Conservation (phyloP, 2,888 invertebrate species). For the Cotesia congregata region DNA sequence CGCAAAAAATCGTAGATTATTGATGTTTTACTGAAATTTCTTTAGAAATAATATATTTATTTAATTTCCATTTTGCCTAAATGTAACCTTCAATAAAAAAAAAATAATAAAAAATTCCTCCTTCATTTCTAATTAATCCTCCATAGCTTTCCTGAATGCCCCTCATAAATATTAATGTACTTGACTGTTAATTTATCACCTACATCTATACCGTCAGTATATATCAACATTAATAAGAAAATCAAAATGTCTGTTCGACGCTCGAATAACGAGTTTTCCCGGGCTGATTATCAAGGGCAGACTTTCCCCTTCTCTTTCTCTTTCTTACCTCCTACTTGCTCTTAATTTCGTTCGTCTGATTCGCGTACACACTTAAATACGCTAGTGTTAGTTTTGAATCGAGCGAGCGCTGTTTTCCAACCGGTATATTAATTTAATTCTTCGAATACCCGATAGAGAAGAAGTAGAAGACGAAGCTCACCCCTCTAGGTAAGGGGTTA, state of each 20-base stretch:
- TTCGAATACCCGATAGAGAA: conserved; percentile 68
- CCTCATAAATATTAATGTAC: not conserved
- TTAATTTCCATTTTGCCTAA: too few species aligned
- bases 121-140: too few species aligned
- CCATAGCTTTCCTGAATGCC: too few species aligned
- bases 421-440: conserved; percentile 70
- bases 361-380: not conserved
- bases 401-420: conserved; percentile 58
- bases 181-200: not conserved
- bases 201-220: not conserved
- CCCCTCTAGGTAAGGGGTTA: conserved; percentile 35
- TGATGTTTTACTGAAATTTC: too few species aligned
- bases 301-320: conserved; percentile 3
- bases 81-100: too few species aligned
- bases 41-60: too few species aligned
- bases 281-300: conserved; percentile 30
- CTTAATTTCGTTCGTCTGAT: conserved; percentile 3
- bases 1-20: too few species aligned
- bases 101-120: too few species aligned
- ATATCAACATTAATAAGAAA: conserved; percentile 26
- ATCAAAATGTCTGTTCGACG: conserved; percentile 30
- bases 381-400: conserved; percentile 34
- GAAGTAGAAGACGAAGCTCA: conserved; percentile 41
- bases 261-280: conserved; percentile 24
- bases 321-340: conserved; percentile 8